These are phyloP conservation scores for Elaeidobius kamerunicus DNA, from an alignment of 2,888 invertebrate genomes.

Conservation along the genomic window DNA sequence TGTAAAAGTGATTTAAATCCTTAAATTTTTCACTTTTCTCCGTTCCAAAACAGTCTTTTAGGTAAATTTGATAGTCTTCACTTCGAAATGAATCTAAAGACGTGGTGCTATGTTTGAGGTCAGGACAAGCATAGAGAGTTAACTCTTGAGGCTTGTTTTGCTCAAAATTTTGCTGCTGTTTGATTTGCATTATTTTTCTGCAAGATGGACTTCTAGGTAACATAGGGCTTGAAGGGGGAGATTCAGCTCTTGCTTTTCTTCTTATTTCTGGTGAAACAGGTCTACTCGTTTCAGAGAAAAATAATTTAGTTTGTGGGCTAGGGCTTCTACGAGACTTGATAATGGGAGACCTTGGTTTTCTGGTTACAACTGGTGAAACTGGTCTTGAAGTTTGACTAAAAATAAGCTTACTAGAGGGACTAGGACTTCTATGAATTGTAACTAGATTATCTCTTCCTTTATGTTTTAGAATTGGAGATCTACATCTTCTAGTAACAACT, in stretches of 20 bases:
- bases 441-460: slow-evolving; percentile 13
- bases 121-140: slow-evolving; percentile 39
- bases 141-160: slow-evolving; percentile 28
- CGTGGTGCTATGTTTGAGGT: slow-evolving; percentile 49
- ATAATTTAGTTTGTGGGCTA: slow-evolving; percentile 35
- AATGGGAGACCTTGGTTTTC: slow-evolving; percentile 47
- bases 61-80: slow-evolving; percentile 66
- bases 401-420: slow-evolving; percentile 50
- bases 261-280: slow-evolving; percentile 39
- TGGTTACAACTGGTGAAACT: slow-evolving; percentile 38
- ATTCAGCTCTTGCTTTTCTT: slow-evolving; percentile 30
- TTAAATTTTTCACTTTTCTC: slow-evolving; percentile 76
- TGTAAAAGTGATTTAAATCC: slow-evolving; percentile 81
- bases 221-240: slow-evolving; percentile 32
- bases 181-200: slow-evolving; percentile 40
- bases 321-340: slow-evolving; percentile 35
- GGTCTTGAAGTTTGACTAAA: slow-evolving; percentile 36
- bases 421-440: slow-evolving; percentile 47
- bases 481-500: slow-evolving; percentile 31
- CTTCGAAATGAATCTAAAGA: slow-evolving; percentile 53
- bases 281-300: slow-evolving; percentile 35
- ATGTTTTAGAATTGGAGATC: slow-evolving; percentile 26
- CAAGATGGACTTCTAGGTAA: slow-evolving; percentile 39
- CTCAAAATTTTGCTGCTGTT: slow-evolving; percentile 22
- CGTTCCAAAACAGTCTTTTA: slow-evolving; percentile 63